A percentile compares a stretch with the other conserved stretches of the same genome.
phyloP scores from a whole-genome alignment of 2,797 vertebrate species.

The Triplophysa yarkandensis region DNA sequence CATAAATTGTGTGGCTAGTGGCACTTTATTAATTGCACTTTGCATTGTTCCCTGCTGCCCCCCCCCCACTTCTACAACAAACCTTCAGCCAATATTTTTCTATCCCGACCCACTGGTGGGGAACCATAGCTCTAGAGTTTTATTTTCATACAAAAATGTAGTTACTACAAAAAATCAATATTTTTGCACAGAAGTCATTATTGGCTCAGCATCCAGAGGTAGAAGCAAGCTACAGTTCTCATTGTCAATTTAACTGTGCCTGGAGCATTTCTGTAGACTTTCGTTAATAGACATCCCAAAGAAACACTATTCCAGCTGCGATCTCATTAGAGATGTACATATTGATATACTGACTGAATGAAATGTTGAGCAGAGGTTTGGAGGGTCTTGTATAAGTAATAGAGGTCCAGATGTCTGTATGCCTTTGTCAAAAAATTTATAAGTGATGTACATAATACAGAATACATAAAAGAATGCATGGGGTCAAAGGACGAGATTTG shows the following conservation, averaged over 20 bases:
- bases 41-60: not conserved
- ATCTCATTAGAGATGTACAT: slow-evolving; percentile 36
- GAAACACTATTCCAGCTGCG: slow-evolving; percentile 28
- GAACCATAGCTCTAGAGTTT: not conserved
- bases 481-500: not conserved
- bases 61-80: not conserved
- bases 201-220: slow-evolving; percentile 17
- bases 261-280: slow-evolving; percentile 24
- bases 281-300: slow-evolving; percentile 33
- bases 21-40: slow-evolving; percentile 4
- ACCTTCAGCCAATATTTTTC: not conserved
- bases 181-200: slow-evolving; percentile 23
- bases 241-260: slow-evolving; percentile 28
- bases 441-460: slow-evolving; percentile 8
- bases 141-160: slow-evolving; percentile 9
- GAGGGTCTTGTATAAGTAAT: slow-evolving; percentile 27
- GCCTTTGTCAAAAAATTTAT: not conserved
- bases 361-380: slow-evolving; percentile 12
- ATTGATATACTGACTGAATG: slow-evolving; percentile 28
- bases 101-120: slow-evolving; percentile 6
- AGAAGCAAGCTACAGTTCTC: slow-evolving; percentile 8
- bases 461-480: not conserved
- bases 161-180: slow-evolving; percentile 30
- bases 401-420: not conserved
- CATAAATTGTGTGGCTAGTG: slow-evolving; percentile 3